Percentiles rank a stretch among this genome's conserved stretches.
These are phyloP conservation scores for Amphipyra berbera DNA, from an alignment of 2,888 invertebrate genomes.

Conservation along the genomic window DNA sequence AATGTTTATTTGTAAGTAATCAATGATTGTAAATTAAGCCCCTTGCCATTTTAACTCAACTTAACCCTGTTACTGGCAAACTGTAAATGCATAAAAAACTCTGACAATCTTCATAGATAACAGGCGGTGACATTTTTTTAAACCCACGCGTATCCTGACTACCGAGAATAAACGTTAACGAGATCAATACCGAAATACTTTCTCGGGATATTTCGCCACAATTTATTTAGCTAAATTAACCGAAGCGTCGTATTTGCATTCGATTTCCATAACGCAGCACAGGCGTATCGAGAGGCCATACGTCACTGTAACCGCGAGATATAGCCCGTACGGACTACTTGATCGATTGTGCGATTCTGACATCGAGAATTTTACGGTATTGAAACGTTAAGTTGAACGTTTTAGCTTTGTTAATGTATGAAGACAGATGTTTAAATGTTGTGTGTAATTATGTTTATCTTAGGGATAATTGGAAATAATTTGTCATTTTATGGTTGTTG, in stretches of 20 bases:
- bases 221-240: conserved; percentile 89
- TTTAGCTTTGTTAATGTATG: conserved; percentile 24
- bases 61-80: neutral
- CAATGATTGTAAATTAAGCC: too few species aligned
- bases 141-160: conserved; percentile 60
- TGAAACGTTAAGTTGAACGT: too few species aligned
- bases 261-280: conserved; percentile 86
- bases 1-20: too few species aligned
- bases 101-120: neutral
- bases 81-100: neutral
- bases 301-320: conserved; percentile 83
- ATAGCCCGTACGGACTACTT: conserved; percentile 68
- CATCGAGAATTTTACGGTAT: conserved; percentile 66
- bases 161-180: conserved; percentile 70
- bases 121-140: neutral
- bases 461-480: conserved; percentile 1
- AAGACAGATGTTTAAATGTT: neutral
- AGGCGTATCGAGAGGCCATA: conserved; percentile 84
- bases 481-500: neutral
- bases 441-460: conserved; percentile 15
- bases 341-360: conserved; percentile 74
- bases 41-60: too few species aligned
- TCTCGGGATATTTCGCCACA: conserved; percentile 76
- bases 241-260: conserved; percentile 87
- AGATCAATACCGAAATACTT: conserved; percentile 77